phyloP scores from a whole-genome alignment of 2,888 invertebrate species.

The Drosophila meridionalis region DNA sequence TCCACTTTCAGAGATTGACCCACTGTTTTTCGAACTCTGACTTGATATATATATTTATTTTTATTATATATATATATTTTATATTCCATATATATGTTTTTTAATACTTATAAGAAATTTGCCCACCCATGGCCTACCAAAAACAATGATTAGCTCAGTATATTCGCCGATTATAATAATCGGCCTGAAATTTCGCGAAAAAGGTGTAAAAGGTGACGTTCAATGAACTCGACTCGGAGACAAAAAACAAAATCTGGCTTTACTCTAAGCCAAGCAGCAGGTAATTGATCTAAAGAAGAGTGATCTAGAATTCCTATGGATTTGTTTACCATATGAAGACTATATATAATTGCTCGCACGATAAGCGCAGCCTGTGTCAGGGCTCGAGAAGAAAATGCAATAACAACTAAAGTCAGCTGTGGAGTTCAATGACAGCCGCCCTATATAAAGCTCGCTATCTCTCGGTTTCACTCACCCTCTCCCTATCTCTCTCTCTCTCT shows the following conservation, averaged over 20 bases:
- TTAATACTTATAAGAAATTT: neutral
- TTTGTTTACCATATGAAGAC: neutral
- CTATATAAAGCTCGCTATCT: constrained; percentile 34
- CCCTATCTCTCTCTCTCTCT: constrained; percentile 1
- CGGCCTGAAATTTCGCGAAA: constrained; percentile 6
- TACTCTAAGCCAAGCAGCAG: neutral
- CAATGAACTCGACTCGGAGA: constrained; percentile 46
- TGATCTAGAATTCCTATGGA: constrained; percentile 2
- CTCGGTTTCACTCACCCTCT: constrained; percentile 3
- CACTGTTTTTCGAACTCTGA: neutral
- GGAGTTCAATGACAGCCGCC: constrained; percentile 60
- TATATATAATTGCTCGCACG: constrained; percentile 13
- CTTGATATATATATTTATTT: neutral
- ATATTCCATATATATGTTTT: too few relatives aligned
- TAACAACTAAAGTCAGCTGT: constrained; percentile 11
- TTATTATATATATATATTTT: neutral
- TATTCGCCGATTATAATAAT: constrained; percentile 13
- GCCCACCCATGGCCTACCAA: neutral
- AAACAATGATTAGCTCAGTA: neutral
- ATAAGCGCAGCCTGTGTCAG: constrained; percentile 30
- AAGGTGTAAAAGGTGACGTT: constrained; percentile 23
- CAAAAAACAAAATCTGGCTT: neutral
- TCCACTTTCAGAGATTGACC: neutral
- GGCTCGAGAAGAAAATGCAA: constrained; percentile 1
- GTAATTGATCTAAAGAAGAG: constrained; percentile 1